Base-by-base conservation (phyloP, 2,888 invertebrate species). In the Aproaerema taeniolella region DNA sequence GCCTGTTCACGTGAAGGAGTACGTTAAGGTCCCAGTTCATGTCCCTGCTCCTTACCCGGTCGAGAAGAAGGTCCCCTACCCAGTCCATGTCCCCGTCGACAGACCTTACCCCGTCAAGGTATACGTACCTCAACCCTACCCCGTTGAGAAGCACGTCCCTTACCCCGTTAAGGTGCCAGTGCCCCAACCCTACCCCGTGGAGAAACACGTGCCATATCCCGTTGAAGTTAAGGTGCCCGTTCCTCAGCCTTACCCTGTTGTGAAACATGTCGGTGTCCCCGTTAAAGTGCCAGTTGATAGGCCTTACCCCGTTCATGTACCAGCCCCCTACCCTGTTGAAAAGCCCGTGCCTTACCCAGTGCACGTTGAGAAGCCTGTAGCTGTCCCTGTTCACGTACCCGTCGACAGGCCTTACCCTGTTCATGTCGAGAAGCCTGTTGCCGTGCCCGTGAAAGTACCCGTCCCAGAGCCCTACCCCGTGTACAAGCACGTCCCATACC, bases 91-190 rank as follows among this genome's bases (percentile, higher is more conserved):
- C 39, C 92, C 90, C 58, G 92, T 93, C 51, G 93, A 93, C 73
- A 90, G 92, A 71, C 93, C 93, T 43, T 91, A 91, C 72, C 93
- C 93, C 62, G 93, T 93, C 57, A 93, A 93, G 80, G 93, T 94
- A 39, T 83, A 89, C 40, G 93, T 93, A 40, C 93, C 93, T 43
- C 92, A 93, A 59, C 93, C 94, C 53, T 93, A 93, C 80, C 93
- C 93, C 49, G 93, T 94, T 11, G 92, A 92, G 74, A 93, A 93
- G 72, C 90, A 90, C 67, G 74, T 93, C 9, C 94, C 90, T 24
- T 89, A 90, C 68, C 93, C 93, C 55, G 92, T 94, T 10, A 92
- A 92, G 83, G 92, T 93, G 33, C 91, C 87, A 45, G 92, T 93
- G 41, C 93, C 93, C 53, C 89, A 90, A 55, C 93, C 93, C 55